phyloP scores from a whole-genome alignment of 1,140 invertebrate genomes.

The Brachionus manjavacas region DNA sequence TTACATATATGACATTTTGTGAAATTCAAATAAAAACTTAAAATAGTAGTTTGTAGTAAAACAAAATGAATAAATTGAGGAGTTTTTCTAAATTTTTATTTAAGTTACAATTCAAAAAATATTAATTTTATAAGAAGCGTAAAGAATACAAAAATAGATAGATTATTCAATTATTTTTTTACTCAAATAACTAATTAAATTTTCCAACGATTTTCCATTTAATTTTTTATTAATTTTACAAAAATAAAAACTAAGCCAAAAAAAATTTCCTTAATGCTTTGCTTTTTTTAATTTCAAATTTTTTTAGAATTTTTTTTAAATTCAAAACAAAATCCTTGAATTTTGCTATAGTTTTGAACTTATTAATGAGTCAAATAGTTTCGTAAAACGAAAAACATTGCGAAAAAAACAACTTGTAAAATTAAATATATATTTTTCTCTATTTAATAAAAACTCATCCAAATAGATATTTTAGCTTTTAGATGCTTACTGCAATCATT shows the following conservation, averaged over 20 bases:
- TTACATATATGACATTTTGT: no score
- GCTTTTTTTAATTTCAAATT: neutral
- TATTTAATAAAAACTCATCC: neutral
- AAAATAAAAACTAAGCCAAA: neutral
- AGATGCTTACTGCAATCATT: neutral
- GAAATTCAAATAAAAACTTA: no score
- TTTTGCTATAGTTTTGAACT: neutral
- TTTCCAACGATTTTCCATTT: neutral
- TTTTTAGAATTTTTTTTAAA: neutral
- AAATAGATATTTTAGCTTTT: neutral
- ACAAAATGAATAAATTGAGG: neutral
- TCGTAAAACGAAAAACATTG: neutral
- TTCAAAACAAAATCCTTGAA: neutral
- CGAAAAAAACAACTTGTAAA: neutral
- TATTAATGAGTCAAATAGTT: neutral
- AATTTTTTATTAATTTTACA: neutral
- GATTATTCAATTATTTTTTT: neutral
- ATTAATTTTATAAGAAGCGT: neutral
- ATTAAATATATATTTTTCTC: neutral
- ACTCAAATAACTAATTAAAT: neutral
- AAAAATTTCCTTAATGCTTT: neutral
- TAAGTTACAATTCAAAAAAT: neutral
- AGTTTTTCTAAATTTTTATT: neutral
- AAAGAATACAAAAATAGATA: neutral
- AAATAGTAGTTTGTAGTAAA: no score